phyloP scores from a whole-genome alignment of 2,888 invertebrate species.

The Agrenia bidenticulata region DNA sequence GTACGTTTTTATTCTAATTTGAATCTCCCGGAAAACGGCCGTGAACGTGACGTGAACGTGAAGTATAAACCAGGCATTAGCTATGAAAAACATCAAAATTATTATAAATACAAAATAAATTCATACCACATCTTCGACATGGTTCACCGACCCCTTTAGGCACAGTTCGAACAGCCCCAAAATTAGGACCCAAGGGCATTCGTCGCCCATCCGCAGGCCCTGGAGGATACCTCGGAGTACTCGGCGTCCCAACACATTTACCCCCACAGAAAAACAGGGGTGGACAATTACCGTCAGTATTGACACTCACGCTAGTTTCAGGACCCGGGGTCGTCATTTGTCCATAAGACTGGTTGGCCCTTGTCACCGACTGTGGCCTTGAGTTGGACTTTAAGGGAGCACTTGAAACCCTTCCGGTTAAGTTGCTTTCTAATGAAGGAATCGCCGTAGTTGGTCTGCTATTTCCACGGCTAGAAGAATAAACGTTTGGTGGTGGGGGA shows the following conservation, averaged over 20 bases:
- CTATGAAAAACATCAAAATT: no score
- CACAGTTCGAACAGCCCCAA: constrained; percentile 15
- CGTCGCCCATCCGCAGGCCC: constrained; percentile 16
- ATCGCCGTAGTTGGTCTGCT: no score
- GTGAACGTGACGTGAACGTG: no score
- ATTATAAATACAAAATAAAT: no score
- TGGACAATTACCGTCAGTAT: neutral
- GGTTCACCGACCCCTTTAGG: constrained; percentile 32
- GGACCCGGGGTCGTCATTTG: neutral
- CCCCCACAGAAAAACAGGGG: constrained; percentile 18
- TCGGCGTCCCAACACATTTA: constrained; percentile 14
- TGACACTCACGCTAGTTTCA: neutral
- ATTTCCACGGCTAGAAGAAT: no score
- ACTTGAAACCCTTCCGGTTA: no score
- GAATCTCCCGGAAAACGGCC: no score
- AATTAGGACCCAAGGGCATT: constrained; percentile 18
- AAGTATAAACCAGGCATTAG: neutral
- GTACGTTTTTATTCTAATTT: no score
- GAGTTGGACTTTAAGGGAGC: no score
- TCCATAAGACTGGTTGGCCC: neutral
- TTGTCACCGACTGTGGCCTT: neutral
- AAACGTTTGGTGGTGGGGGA: no score
- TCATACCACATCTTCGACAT: constrained; percentile 41
- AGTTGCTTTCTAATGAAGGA: no score
- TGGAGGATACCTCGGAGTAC: constrained; percentile 27